Evolutionary conservation across 2,797 vertebrate species (phyloP), one percentile per base, ranked within the genome.

Genomic region (Eulemur albifrons): DNA sequence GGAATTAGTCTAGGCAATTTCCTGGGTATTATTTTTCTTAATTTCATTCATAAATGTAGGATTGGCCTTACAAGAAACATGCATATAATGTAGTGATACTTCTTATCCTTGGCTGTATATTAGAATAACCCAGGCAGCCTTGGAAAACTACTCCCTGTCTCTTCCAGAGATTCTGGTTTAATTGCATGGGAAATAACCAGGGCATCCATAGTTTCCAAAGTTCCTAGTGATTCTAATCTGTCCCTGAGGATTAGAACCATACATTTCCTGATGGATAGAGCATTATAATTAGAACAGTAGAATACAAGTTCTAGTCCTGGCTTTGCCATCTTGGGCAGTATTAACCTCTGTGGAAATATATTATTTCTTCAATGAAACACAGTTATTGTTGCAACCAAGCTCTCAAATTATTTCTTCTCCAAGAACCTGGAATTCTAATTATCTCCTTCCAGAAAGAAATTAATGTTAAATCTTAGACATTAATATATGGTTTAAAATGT

Each of bases 21-120:
- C 54, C 12, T 84, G 12, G 7, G 7, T 70, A 57, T 38, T 92
- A 32, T 70, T 75, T 81, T 93, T 87, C 70, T 69, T 93, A 59
- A 35, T 73, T 40, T 79, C 20, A 83, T 70, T 73, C 4, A 18
- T 75, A 80, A 93, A 67, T 73, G 10, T 45, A 63, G 13, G 30
- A 86, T 67, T 25, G 35, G 13, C 7, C 17, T 88, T 90, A 35
- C 7, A n/a, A 5, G 38, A 17, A 91, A 77, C 1, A 40, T 45
- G 48, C 8, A 61, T 43, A 1, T 15, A 48, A 27, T 63, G 0
- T 40, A 40, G 11, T 40, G 18, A 25, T 61, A 63, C 18, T 83
- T 83, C 13, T 52, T 80, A 75, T 7, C 1, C 3, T n/a, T 80
- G n/a, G 11, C 2, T 67, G 3, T 40, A 72, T 6, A 12, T 89